phyloP scores from a whole-genome alignment of 37 sponge, comb jelly and placozoan genomes.

The Beroe ovata region DNA sequence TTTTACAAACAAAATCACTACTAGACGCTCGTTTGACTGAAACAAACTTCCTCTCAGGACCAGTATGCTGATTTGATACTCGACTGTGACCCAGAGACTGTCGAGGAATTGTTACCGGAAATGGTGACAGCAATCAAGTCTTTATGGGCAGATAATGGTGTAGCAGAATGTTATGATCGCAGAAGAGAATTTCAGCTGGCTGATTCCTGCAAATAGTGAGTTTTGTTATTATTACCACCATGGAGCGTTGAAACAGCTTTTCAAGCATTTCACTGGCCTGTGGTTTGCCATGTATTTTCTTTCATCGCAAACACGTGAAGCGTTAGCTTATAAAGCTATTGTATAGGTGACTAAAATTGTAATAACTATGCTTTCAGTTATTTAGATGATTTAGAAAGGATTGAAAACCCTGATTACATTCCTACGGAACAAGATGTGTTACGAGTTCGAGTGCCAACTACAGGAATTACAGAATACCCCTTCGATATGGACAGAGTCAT shows the following conservation, averaged over 20 bases:
- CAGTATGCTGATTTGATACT: conserved; percentile 11
- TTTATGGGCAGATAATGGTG: conserved; percentile 78
- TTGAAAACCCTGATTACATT: conserved; percentile 72
- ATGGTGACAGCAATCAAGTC: conserved; percentile 65
- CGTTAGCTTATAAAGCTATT: too few species aligned
- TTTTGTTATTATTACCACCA: background rate
- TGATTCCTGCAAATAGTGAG: conserved; percentile 95
- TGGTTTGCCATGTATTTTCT: too few species aligned
- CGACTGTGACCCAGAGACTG: conserved; percentile 41
- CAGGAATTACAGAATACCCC: conserved; percentile 89
- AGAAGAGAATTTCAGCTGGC: conserved; percentile 92
- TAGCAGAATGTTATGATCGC: conserved; percentile 82
- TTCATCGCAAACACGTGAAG: too few species aligned
- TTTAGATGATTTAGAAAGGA: conserved; percentile 83
- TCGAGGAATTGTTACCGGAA: conserved; percentile 17
- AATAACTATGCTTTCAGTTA: conserved; percentile 85
- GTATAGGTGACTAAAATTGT: too few species aligned
- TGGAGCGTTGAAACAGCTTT: too few species aligned
- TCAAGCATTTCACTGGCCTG: too few species aligned
- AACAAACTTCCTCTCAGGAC: too few species aligned
- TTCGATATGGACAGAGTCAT: conserved; percentile 78
- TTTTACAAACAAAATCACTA: background rate
- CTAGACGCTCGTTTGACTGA: background rate
- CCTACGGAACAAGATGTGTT: conserved; percentile 88
- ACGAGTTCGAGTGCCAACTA: conserved; percentile 87